Evolutionary conservation across 1,140 invertebrate genomes (phyloP).

Genomic region (Zophobas atratus): DNA sequence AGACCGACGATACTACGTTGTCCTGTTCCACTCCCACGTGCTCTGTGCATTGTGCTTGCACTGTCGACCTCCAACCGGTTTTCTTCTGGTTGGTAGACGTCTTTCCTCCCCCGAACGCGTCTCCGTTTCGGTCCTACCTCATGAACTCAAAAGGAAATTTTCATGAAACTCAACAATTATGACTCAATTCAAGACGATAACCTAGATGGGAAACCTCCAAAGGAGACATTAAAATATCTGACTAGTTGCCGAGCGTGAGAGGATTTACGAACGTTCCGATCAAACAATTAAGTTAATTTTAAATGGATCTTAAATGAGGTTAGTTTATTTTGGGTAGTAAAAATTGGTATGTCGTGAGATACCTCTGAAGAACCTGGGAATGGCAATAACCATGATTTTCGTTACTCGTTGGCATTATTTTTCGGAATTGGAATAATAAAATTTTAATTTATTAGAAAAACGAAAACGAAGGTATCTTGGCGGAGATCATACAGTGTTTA

Average conservation of each 20-base stretch:
- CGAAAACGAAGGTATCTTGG: too few relatives aligned
- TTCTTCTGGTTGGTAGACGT: constrained; percentile 53
- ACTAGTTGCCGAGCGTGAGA: neutral
- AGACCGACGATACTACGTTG: constrained; percentile 53
- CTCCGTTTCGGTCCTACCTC: constrained; percentile 18
- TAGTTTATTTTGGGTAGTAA: constrained; percentile 50
- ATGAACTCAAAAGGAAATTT: constrained; percentile 14
- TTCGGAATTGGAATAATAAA: too few relatives aligned
- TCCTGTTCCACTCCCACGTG: constrained; percentile 53
- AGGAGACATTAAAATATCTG: constrained; percentile 1
- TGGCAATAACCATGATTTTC: neutral
- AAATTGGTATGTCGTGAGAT: constrained; percentile 50
- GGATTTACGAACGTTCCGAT: constrained; percentile 5
- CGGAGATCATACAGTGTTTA: too few relatives aligned
- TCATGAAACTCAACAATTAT: constrained; percentile 6
- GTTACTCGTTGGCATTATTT: too few relatives aligned
- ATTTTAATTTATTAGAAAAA: too few relatives aligned
- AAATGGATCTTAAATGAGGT: constrained; percentile 35
- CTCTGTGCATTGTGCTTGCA: constrained; percentile 54
- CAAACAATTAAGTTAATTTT: constrained; percentile 31
- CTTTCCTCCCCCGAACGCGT: constrained; percentile 47
- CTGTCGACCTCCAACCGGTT: constrained; percentile 58
- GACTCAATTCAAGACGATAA: constrained; percentile 7
- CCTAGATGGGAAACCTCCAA: neutral
- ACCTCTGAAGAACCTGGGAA: constrained; percentile 46